phyloP scores from a whole-genome alignment of 2,888 invertebrate species.

The Teleiodes luculella region DNA sequence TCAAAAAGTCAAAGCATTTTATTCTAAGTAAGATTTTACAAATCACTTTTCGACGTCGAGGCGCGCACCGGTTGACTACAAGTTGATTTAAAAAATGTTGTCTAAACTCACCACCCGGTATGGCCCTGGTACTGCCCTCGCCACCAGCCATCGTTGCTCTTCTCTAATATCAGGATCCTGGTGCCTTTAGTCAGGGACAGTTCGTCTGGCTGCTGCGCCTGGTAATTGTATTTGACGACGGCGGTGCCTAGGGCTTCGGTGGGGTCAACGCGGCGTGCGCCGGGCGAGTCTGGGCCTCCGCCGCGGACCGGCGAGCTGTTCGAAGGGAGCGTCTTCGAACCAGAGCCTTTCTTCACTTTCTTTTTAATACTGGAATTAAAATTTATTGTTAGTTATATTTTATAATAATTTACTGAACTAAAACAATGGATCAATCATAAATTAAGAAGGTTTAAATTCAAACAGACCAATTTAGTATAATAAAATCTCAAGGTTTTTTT shows the following conservation, averaged over 20 bases:
- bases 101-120: conserved; percentile 73
- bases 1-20: no score
- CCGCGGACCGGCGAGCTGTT: conserved; percentile 90
- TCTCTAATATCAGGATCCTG: conserved; percentile 95
- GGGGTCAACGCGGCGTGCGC: conserved; percentile 88
- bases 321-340: conserved; percentile 91
- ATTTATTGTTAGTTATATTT: not conserved
- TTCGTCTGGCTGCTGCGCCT: conserved; percentile 97
- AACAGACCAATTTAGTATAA: no score
- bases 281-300: conserved; percentile 82
- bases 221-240: conserved; percentile 96
- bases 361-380: conserved; percentile 84
- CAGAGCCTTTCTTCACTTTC: conserved; percentile 89
- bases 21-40: no score
- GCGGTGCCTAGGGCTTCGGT: conserved; percentile 93
- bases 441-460: no score
- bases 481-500: no score
- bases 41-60: no score
- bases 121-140: conserved; percentile 87
- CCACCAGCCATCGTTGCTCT: conserved; percentile 99
- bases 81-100: no score
- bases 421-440: no score
- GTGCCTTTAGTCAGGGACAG: conserved; percentile 96
- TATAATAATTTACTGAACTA: no score
- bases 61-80: no score